Conservation (phyloP, 2,113 vertebrate species). For the Thunnus thynnus region DNA sequence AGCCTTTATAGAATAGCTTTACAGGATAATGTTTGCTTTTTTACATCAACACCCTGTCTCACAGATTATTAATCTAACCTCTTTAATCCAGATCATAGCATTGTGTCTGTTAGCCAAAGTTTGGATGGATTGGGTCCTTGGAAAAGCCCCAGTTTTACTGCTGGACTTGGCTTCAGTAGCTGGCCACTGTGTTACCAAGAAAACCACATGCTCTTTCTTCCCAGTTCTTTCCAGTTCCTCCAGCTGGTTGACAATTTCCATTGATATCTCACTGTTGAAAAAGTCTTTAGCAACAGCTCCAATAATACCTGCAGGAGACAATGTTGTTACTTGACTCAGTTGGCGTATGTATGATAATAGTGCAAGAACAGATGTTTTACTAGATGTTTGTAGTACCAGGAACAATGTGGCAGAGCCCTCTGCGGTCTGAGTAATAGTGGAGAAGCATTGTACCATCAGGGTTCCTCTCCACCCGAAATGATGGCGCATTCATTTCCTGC, state of each 20-base stretch:
- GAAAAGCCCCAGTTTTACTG: conserved; percentile 46
- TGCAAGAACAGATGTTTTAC: not conserved
- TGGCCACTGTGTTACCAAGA: conserved; percentile 81
- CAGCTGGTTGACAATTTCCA: conserved; percentile 85
- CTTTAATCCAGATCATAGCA: conserved; percentile 65
- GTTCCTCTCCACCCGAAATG: conserved; percentile 86
- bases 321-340: no score
- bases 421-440: conserved; percentile 86
- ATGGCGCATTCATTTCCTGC: conserved; percentile 87
- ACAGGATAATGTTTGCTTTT: not conserved
- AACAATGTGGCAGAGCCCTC: conserved; percentile 84
- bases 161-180: conserved; percentile 46
- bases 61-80: conserved; percentile 71
- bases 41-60: not conserved
- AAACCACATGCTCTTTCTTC: conserved; percentile 86
- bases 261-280: conserved; percentile 87
- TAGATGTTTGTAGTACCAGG: conserved; percentile 73
- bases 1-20: no score
- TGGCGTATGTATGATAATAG: not conserved
- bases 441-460: conserved; percentile 83
- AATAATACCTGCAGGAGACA: conserved; percentile 81
- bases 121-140: conserved; percentile 25
- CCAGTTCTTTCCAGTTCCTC: conserved; percentile 85
- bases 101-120: conserved; percentile 47
- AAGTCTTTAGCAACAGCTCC: conserved; percentile 86